Percentiles rank a stretch among this genome's conserved stretches.
Conservation (phyloP, 2,113 vertebrate genomes). For the Lota lota region DNA sequence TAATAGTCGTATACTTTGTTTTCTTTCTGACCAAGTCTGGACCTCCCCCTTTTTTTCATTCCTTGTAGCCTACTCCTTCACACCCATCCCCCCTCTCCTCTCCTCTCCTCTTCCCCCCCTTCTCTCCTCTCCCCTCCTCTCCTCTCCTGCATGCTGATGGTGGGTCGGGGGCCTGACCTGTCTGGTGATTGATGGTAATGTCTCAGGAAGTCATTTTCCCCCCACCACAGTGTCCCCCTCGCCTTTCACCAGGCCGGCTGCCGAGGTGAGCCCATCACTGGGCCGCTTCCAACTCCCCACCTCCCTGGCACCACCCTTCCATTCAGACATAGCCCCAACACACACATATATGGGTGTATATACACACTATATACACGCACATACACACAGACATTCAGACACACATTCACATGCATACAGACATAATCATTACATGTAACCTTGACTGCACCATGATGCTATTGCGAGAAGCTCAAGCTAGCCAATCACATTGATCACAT, state of each 20-base stretch:
- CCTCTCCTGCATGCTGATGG: conserved; percentile 53
- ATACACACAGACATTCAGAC: neutral
- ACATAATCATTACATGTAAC: too few relatives aligned
- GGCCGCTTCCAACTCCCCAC: conserved; percentile 66
- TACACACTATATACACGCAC: too few relatives aligned
- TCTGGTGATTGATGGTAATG: conserved; percentile 76
- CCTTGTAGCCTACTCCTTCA: conserved; percentile 53
- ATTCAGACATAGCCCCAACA: too few relatives aligned
- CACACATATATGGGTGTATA: too few relatives aligned
- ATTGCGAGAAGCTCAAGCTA: too few relatives aligned
- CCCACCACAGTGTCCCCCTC: conserved; percentile 67
- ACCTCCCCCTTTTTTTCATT: conserved; percentile 34
- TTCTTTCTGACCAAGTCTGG: conserved; percentile 36
- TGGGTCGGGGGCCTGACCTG: conserved; percentile 59
- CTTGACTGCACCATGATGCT: too few relatives aligned
- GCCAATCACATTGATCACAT: too few relatives aligned
- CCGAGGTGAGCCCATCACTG: conserved; percentile 72
- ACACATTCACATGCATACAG: neutral
- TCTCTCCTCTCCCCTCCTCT: conserved; percentile 32
- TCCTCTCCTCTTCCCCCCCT: conserved; percentile 16
- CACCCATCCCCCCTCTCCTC: conserved; percentile 42
- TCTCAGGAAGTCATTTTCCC: conserved; percentile 80
- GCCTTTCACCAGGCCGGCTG: conserved; percentile 71
- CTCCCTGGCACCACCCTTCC: conserved; percentile 26
- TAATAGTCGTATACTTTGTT: too few relatives aligned